These are phyloP conservation scores for Echiichthys vipera DNA, from an alignment of 2,797 vertebrate genomes.

Conservation along the genomic window DNA sequence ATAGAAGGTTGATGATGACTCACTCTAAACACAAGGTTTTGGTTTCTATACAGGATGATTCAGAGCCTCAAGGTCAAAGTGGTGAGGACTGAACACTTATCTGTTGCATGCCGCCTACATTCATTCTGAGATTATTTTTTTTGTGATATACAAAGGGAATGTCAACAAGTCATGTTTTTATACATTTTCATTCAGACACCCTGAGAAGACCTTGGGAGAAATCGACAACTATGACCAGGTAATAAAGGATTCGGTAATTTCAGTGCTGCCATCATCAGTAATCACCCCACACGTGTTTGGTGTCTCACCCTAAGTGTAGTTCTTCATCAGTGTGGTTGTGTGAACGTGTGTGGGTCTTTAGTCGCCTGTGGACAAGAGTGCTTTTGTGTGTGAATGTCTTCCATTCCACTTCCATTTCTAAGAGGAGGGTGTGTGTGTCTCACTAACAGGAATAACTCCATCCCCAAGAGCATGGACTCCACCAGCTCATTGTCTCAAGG, in stretches of 20 bases:
- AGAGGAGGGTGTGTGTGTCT: constrained; percentile 80
- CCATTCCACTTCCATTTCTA: constrained; percentile 72
- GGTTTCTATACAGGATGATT: constrained; percentile 84
- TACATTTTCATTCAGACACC: constrained; percentile 70
- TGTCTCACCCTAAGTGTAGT: constrained; percentile 20
- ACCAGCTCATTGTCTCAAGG: constrained; percentile 73
- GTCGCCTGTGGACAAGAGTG: constrained; percentile 15
- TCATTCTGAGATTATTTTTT: not conserved
- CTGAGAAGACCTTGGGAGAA: constrained; percentile 87
- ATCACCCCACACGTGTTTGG: not conserved
- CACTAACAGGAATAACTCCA: constrained; percentile 88
- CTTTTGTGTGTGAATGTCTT: constrained; percentile 43
- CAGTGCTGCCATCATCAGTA: not conserved
- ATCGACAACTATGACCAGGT: constrained; percentile 82
- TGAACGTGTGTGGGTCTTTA: constrained; percentile 17
- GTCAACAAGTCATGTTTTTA: constrained; percentile 11
- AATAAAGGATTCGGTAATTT: constrained; percentile 34
- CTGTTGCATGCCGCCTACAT: constrained; percentile 17
- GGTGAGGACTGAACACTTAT: constrained; percentile 75
- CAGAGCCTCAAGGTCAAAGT: constrained; percentile 82
- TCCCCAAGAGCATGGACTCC: constrained; percentile 81
- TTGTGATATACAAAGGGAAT: not conserved
- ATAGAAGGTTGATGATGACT: constrained; percentile 39
- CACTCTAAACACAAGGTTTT: constrained; percentile 36
- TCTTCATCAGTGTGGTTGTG: constrained; percentile 41